These are phyloP conservation scores for Sorex fumeus DNA, from an alignment of 2,113 vertebrate genomes.

Conservation along the genomic window DNA sequence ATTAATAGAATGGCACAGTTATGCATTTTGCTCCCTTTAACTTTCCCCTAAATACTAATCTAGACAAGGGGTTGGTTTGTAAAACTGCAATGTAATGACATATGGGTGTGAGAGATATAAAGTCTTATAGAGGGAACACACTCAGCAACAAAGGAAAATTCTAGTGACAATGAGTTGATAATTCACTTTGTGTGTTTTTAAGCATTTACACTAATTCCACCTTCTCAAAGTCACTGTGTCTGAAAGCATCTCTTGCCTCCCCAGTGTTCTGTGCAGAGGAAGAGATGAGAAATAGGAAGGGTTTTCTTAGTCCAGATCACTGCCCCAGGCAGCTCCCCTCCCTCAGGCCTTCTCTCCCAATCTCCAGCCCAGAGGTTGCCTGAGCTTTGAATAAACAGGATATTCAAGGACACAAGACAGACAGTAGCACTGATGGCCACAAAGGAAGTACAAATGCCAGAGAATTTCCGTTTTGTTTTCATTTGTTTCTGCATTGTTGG, in stretches of 20 bases:
- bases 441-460: not conserved
- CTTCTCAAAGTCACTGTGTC: not conserved
- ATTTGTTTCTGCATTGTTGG: not conserved
- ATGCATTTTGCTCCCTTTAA: not conserved
- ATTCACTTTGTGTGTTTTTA: not conserved
- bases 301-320: not conserved
- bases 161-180: not conserved
- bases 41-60: not conserved
- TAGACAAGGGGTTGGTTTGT: not conserved
- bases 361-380: not conserved
- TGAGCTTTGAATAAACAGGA: not conserved
- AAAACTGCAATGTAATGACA: not conserved
- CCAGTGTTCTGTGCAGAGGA: not conserved
- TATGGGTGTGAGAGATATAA: not conserved
- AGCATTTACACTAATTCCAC: not conserved
- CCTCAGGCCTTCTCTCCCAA: rapidly evolving
- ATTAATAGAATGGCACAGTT: not conserved
- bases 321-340: not conserved
- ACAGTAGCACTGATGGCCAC: not conserved
- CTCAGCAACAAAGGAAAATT: not conserved
- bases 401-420: not conserved
- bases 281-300: not conserved
- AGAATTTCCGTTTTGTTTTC: slow-evolving; percentile 4
- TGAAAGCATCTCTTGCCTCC: not conserved
- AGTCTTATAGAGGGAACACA: not conserved